Evolutionary conservation across 2,888 invertebrate genomes (phyloP), one percentile per base, ranked within the genome.

Genomic region (Cactoblastis cactorum): DNA sequence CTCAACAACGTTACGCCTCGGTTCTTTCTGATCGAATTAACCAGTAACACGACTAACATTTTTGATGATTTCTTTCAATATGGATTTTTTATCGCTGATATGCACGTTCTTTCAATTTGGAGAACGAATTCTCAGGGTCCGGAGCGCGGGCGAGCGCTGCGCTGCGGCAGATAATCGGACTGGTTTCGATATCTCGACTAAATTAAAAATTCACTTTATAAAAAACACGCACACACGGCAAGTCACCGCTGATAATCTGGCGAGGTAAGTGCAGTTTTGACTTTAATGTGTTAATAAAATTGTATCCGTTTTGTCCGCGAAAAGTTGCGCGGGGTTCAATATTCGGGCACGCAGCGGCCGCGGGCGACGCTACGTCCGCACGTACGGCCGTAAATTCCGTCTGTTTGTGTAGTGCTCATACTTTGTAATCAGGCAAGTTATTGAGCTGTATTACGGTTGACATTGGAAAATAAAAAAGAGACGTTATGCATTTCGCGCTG

Each of bases 201-300:
- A 79, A 67, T 66, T 69, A 74, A 75, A 75, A 74, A 67, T 66
- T 57, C 52, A 61, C 61, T 73, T 75, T 74, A 68, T 62, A 67
- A 71, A 75, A 74, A 77, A 43, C 38, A 43, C 43, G 28, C 72
- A 72, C 70, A 78, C 74, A 83, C 83, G 84, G 86, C 84, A 86
- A 84, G 86, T 86, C 71, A 70, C 71, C 72, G 67, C 74, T 73
- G 87, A 87, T 88, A 85, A 87, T 87, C 87, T 81, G 75, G 71
- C 71, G 72, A 72, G 74, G 82, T 85, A 85, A 85, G 78, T 87
- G 87, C 87, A 82, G 83, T 85, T 86, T 84, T 86, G 83, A 86
- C 84, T 87, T 85, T 84, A 83, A 88, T 84, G 87, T 87, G 86
- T 86, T 85, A 86, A 87, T 88, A 85, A 86, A 87, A 85, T 75